A percentile compares a stretch with the other conserved stretches of the same genome.
phyloP scores from a whole-genome alignment of 2,797 vertebrate species.

The Ficedula albicollis region DNA sequence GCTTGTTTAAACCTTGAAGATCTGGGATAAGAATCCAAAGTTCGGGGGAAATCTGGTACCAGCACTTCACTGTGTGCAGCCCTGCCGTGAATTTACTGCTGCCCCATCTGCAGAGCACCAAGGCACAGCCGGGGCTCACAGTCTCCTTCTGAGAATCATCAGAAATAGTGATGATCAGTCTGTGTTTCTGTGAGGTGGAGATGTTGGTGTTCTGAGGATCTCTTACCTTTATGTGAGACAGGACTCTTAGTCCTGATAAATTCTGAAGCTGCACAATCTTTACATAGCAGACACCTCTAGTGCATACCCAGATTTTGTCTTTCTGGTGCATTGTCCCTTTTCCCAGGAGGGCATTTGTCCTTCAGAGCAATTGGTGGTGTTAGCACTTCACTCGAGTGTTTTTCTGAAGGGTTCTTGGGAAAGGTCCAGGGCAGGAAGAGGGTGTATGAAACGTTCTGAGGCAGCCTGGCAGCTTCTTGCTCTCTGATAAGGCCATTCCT shows the following conservation, averaged over 20 bases:
- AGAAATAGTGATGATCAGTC: not conserved
- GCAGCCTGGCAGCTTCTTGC: not conserved
- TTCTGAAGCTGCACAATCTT: not conserved
- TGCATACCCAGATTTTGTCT: not conserved
- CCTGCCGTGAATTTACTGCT: not conserved
- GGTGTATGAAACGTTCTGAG: not conserved
- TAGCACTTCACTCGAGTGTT: not conserved
- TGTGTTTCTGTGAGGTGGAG: not conserved
- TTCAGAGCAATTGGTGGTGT: not conserved
- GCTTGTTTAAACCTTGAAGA: not conserved
- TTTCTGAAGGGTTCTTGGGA: not conserved
- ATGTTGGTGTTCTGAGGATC: not conserved
- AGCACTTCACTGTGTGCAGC: not conserved
- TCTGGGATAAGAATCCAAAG: too few species aligned
- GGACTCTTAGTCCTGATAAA: too few species aligned
- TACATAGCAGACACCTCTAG: not conserved
- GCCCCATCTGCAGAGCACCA: not conserved
- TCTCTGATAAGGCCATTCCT: not conserved
- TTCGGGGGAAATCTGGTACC: accelerated
- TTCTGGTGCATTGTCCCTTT: not conserved
- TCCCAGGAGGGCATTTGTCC: not conserved
- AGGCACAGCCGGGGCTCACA: not conserved
- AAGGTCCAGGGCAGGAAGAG: not conserved
- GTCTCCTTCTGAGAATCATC: not conserved
- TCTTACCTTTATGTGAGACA: not conserved